phyloP scores from a whole-genome alignment of 2,113 vertebrate genomes.

The Lophotis ruficrista region DNA sequence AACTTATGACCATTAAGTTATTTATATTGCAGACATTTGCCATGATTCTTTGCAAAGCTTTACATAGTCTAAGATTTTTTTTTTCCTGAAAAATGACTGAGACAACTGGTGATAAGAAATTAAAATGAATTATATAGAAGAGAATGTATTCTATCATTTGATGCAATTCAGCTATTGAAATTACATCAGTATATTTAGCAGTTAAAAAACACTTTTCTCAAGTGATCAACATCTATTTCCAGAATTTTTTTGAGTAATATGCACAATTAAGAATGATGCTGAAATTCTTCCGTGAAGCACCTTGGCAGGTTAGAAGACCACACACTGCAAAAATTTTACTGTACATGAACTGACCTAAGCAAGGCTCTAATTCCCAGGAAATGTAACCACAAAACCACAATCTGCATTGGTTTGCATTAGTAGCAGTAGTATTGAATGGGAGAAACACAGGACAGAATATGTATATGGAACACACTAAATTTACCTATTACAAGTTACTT shows the following conservation, averaged over 20 bases:
- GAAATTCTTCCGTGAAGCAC: conserved; percentile 2
- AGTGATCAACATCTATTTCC: conserved; percentile 57
- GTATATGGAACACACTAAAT: not conserved
- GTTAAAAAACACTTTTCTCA: conserved; percentile 44
- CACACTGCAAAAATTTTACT: not conserved
- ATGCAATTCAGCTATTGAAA: conserved; percentile 46
- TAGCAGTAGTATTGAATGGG: not conserved
- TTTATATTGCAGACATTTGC: conserved; percentile 20
- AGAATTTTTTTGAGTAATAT: conserved; percentile 30
- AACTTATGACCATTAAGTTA: conserved; percentile 48
- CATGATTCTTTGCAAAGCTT: conserved; percentile 41
- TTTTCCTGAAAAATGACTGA: conserved; percentile 40
- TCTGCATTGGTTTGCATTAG: not conserved
- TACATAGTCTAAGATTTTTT: conserved; percentile 49
- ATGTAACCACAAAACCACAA: not conserved
- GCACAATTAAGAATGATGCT: conserved; percentile 35
- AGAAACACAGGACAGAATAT: not conserved
- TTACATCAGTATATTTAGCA: conserved; percentile 47
- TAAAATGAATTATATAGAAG: conserved; percentile 57
- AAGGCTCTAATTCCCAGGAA: not conserved
- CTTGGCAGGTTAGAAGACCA: not conserved
- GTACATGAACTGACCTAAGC: not conserved
- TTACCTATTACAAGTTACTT: not conserved
- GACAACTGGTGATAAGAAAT: conserved; percentile 60
- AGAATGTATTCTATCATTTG: not conserved